Conservation (phyloP, 2,113 vertebrate genomes). For the Willisornis vidua region DNA sequence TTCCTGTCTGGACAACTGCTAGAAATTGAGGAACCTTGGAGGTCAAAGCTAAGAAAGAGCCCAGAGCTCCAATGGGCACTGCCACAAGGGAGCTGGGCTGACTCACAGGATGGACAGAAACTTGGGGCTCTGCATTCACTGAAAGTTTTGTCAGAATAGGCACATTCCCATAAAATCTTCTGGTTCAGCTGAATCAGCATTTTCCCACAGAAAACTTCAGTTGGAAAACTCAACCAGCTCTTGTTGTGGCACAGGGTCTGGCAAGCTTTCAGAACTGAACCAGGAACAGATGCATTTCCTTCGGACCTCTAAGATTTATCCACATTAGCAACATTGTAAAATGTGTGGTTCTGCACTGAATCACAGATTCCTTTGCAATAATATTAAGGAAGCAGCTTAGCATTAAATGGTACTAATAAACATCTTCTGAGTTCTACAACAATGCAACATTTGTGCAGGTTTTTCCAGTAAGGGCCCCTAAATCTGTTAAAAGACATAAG, state of each 20-base stretch:
- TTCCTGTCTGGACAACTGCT: background rate
- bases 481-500: background rate
- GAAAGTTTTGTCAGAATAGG: background rate
- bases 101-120: background rate
- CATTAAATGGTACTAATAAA: constrained; percentile 6
- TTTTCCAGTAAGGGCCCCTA: background rate
- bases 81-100: background rate
- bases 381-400: background rate
- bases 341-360: background rate
- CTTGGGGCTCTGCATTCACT: background rate
- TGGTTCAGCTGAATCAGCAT: constrained; percentile 14
- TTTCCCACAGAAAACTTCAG: constrained; percentile 33
- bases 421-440: background rate
- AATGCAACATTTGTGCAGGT: background rate
- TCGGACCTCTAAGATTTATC: background rate
- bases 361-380: background rate
- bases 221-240: background rate
- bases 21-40: background rate
- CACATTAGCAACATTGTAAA: background rate
- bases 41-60: background rate
- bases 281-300: constrained; percentile 28
- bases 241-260: constrained; percentile 21
- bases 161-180: background rate
- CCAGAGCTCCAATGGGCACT: background rate
- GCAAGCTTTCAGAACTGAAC: constrained; percentile 29